phyloP scores from a whole-genome alignment of 2,797 vertebrate species.

The Lacerta bilineata region DNA sequence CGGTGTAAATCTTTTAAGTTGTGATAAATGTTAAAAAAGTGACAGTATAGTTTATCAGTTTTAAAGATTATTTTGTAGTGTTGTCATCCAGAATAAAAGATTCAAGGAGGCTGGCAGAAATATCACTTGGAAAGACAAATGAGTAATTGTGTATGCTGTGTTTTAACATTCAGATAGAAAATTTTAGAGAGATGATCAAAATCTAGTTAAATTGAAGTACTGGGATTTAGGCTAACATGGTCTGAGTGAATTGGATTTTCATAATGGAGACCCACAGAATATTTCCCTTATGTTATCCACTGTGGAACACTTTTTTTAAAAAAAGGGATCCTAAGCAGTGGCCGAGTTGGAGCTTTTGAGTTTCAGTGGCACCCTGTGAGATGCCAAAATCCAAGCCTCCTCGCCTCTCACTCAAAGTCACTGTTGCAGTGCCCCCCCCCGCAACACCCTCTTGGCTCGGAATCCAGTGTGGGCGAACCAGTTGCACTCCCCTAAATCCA shows the following conservation, averaged over 20 bases:
- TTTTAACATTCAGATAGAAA: background rate
- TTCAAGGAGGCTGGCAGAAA: background rate
- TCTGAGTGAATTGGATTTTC: background rate
- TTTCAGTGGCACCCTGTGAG: no score
- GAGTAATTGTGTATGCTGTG: constrained; percentile 5
- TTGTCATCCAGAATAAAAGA: background rate
- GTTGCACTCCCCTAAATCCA: background rate
- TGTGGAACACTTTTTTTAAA: background rate
- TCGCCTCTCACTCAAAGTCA: no score
- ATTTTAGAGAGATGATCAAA: background rate
- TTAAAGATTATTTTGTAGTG: constrained; percentile 27
- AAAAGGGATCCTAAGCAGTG: no score
- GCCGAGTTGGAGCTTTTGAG: no score
- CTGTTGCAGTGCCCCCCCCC: no score
- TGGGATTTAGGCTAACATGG: background rate
- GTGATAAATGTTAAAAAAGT: background rate
- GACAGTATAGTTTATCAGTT: background rate
- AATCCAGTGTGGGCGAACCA: background rate
- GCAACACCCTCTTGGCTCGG: background rate
- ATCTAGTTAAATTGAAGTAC: background rate
- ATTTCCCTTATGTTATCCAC: background rate
- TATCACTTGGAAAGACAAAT: constrained; percentile 14
- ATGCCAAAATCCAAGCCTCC: no score
- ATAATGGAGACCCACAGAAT: background rate
- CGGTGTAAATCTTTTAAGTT: background rate